Conservation (phyloP, 23 tunicate species). For the Trididemnum clinides region DNA sequence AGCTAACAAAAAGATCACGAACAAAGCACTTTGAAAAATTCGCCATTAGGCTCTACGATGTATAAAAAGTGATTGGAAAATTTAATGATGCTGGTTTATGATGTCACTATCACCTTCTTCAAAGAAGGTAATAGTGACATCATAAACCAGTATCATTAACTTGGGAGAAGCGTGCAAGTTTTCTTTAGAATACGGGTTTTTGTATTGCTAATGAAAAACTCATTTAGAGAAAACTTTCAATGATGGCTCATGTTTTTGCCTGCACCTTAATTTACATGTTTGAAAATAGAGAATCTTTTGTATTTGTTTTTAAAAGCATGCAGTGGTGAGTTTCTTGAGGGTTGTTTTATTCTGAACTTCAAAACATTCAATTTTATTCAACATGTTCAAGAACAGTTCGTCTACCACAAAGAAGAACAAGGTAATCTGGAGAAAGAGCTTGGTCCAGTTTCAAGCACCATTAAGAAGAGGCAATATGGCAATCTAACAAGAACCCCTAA, state of each 20-base stretch:
- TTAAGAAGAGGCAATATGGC: neutral
- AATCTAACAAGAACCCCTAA: neutral
- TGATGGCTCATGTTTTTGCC: neutral
- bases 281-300: neutral
- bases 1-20: neutral
- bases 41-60: neutral
- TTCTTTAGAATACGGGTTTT: too few species aligned
- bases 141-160: neutral
- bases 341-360: neutral
- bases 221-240: neutral
- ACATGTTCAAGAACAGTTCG: conserved; percentile 6
- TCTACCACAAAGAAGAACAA: neutral
- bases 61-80: neutral
- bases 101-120: neutral
- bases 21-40: neutral
- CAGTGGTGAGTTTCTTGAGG: neutral
- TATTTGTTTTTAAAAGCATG: neutral
- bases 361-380: conserved; percentile 3
- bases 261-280: neutral
- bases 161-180: neutral
- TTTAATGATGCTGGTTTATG: neutral
- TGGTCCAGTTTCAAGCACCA: conserved; percentile 14
- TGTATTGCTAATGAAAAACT: neutral
- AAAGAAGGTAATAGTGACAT: neutral
- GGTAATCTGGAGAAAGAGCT: neutral